phyloP scores from a whole-genome alignment of 1,140 invertebrate genomes.

The Calephelis virginiensis region DNA sequence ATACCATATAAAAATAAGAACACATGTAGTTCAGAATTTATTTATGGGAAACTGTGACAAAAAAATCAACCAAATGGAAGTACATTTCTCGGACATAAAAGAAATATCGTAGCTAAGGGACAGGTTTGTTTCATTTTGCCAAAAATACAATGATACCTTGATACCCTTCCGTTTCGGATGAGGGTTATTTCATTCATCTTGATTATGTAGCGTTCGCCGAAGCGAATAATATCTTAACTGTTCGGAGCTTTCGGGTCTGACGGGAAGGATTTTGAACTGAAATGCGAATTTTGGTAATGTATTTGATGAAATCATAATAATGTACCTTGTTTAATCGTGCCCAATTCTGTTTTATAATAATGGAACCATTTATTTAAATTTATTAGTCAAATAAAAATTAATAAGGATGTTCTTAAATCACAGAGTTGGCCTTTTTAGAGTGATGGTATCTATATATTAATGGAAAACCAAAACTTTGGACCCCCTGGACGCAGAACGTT shows the following conservation, averaged over 20 bases:
- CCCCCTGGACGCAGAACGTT: too few species aligned
- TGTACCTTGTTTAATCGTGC: background rate
- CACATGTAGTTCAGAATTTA: too few species aligned
- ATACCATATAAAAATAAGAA: too few species aligned
- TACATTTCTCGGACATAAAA: background rate
- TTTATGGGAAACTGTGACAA: too few species aligned
- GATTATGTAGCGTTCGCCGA: conserved; percentile 40
- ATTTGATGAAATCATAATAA: background rate
- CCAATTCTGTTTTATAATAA: too few species aligned
- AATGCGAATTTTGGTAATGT: conserved; percentile 20
- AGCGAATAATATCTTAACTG: conserved; percentile 36
- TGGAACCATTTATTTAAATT: too few species aligned
- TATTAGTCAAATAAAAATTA: too few species aligned
- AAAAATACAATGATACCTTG: conserved; percentile 35
- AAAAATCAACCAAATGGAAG: background rate
- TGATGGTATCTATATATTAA: too few species aligned
- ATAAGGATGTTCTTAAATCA: too few species aligned
- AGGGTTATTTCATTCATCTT: conserved; percentile 38
- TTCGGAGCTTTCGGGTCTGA: conserved; percentile 31
- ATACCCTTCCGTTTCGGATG: conserved; percentile 33
- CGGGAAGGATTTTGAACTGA: conserved; percentile 18
- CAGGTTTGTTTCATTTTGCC: conserved; percentile 18
- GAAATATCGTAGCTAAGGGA: conserved; percentile 6
- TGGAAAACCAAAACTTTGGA: too few species aligned
- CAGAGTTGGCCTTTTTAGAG: too few species aligned